Percentiles rank a stretch among this genome's conserved stretches.
Conservation (phyloP, 2,797 vertebrate genomes). For the Florisuga fusca region DNA sequence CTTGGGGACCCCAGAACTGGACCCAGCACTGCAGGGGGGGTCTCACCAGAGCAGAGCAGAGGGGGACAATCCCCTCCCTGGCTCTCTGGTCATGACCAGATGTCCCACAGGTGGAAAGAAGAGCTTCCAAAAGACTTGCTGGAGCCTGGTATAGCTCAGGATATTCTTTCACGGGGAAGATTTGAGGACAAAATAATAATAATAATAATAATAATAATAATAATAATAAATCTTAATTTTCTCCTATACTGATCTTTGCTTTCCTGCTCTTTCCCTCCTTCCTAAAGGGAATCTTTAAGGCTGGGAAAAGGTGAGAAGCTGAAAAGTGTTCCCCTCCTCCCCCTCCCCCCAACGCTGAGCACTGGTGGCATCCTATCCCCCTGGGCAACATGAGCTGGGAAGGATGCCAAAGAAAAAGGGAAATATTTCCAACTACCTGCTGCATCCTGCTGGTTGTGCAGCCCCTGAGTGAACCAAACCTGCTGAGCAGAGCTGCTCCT, state of each 20-base stretch:
- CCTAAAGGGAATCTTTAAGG: neutral
- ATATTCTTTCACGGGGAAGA: neutral
- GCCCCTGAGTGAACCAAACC: neutral
- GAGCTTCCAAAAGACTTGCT: neutral
- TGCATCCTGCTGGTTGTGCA: accelerated
- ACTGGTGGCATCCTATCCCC: neutral
- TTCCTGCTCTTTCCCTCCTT: neutral
- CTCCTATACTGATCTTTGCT: neutral
- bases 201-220: too few relatives aligned
- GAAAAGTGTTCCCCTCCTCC: neutral
- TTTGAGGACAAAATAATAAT: neutral
- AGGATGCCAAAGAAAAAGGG: neutral
- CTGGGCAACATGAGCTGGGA: neutral
- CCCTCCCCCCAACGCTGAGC: neutral
- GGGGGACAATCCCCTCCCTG: too few relatives aligned
- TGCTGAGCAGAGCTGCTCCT: neutral
- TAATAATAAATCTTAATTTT: neutral
- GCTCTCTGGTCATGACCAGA: neutral
- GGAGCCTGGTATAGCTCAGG: neutral
- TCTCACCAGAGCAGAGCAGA: too few relatives aligned
- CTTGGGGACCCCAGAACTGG: too few relatives aligned
- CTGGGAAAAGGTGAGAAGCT: neutral
- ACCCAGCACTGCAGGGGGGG: too few relatives aligned
- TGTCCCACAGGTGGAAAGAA: neutral
- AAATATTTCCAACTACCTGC: constrained; percentile 16